phyloP scores from a whole-genome alignment of 1,140 invertebrate species.

The Galendromus occidentalis region DNA sequence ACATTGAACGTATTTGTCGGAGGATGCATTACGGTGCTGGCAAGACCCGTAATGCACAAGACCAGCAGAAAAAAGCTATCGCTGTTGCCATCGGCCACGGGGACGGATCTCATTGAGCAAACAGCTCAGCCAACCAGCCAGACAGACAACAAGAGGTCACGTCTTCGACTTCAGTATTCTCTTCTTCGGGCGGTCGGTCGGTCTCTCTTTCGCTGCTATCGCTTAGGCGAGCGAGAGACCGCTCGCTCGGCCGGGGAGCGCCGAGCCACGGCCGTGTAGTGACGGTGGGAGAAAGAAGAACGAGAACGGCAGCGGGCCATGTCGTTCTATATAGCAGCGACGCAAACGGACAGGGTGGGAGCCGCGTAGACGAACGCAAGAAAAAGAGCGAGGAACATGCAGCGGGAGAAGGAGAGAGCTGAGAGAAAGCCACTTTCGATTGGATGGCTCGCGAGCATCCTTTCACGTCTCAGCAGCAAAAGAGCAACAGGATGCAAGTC shows the following conservation, averaged over 20 bases:
- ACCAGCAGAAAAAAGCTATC: background rate
- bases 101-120: slow-evolving; percentile 10
- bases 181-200: too few species aligned
- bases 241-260: background rate
- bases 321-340: too few species aligned
- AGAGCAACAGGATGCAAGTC: too few species aligned
- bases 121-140: slow-evolving; percentile 15
- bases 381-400: slow-evolving; percentile 14
- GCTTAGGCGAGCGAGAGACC: background rate
- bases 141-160: slow-evolving; percentile 12
- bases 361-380: slow-evolving; percentile 14
- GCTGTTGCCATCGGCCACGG: slow-evolving; percentile 11
- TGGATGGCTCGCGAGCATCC: background rate
- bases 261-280: too few species aligned
- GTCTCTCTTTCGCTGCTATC: too few species aligned
- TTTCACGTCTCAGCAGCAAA: too few species aligned
- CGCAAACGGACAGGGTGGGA: slow-evolving; percentile 2
- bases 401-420: background rate
- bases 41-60: background rate
- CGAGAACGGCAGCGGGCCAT: too few species aligned
- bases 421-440: too few species aligned
- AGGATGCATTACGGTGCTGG: background rate
- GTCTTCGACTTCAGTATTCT: too few species aligned
- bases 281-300: background rate
- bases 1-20: too few species aligned